Percentiles rank a stretch among this genome's conserved stretches.
phyloP scores from a whole-genome alignment of 2,888 invertebrate species.

The Dryadula phaetusa region DNA sequence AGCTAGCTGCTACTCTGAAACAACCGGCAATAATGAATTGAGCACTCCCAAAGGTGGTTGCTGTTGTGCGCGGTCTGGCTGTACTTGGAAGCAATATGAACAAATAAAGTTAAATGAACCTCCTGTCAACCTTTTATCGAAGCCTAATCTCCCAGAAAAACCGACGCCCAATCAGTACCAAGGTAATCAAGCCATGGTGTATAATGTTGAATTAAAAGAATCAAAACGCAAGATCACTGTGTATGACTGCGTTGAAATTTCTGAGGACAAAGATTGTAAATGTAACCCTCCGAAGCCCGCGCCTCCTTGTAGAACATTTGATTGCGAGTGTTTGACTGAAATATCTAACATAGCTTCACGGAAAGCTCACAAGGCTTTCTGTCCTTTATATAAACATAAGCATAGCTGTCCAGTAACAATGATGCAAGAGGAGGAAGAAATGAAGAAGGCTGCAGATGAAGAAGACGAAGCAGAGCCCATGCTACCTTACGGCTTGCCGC shows the following conservation, averaged over 20 bases:
- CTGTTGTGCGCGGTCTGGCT: constrained; percentile 49
- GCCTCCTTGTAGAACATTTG: constrained; percentile 73
- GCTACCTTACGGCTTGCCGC: constrained; percentile 75
- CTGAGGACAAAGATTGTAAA: constrained; percentile 70
- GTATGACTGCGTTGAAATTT: constrained; percentile 60
- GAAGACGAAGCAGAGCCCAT: constrained; percentile 67
- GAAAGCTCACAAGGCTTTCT: constrained; percentile 70
- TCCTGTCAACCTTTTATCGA: constrained; percentile 43
- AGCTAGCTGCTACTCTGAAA: constrained; percentile 46
- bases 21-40: constrained; percentile 36
- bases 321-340: constrained; percentile 71
- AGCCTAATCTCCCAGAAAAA: constrained; percentile 40
- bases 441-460: constrained; percentile 64
- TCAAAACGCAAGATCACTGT: constrained; percentile 51
- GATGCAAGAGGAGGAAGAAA: constrained; percentile 62
- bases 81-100: constrained; percentile 38
- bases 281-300: constrained; percentile 69
- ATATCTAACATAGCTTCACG: constrained; percentile 59
- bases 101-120: constrained; percentile 40
- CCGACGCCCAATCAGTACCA: constrained; percentile 50
- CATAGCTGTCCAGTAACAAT: constrained; percentile 67
- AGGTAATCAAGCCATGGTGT: constrained; percentile 49
- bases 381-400: constrained; percentile 74
- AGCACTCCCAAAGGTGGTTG: constrained; percentile 47
- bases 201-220: constrained; percentile 52